These are phyloP conservation scores for Diacarnus erythraeanus DNA, from an alignment of 37 sponge, comb jelly and placozoan genomes.

Conservation along the genomic window DNA sequence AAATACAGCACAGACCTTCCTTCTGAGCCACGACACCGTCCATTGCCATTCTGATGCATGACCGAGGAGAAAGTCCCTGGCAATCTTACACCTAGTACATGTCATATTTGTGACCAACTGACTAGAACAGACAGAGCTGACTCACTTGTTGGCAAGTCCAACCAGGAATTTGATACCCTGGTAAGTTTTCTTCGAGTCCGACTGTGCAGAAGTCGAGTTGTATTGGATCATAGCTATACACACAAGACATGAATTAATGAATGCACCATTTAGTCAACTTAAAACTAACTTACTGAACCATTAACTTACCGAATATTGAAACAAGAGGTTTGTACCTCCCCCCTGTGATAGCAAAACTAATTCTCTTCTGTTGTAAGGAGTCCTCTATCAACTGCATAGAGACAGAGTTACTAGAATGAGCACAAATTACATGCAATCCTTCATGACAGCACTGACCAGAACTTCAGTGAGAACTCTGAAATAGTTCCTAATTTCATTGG, in stretches of 20 bases:
- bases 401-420: not conserved
- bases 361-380: slow-evolving; percentile 62
- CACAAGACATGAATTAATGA: not conserved
- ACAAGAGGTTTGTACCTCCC: slow-evolving; percentile 55
- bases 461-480: slow-evolving; percentile 67
- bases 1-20: slow-evolving; percentile 71
- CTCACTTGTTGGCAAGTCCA: slow-evolving; percentile 78
- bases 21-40: slow-evolving; percentile 79
- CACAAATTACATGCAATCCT: not conserved
- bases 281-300: not conserved
- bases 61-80: slow-evolving; percentile 51
- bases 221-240: slow-evolving; percentile 41
- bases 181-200: slow-evolving; percentile 87
- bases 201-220: slow-evolving; percentile 42
- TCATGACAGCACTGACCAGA: slow-evolving; percentile 35
- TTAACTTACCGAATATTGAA: slow-evolving; percentile 59
- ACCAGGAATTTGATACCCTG: slow-evolving; percentile 93
- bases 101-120: not conserved
- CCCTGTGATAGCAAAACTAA: slow-evolving; percentile 63
- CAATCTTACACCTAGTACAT: slow-evolving; percentile 39
- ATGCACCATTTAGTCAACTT: not conserved
- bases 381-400: slow-evolving; percentile 67
- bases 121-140: not conserved
- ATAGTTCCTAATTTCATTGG: slow-evolving; percentile 64
- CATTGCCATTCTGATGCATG: slow-evolving; percentile 76